Conservation (phyloP, 2,797 vertebrate species). For the Oophaga sylvatica region DNA sequence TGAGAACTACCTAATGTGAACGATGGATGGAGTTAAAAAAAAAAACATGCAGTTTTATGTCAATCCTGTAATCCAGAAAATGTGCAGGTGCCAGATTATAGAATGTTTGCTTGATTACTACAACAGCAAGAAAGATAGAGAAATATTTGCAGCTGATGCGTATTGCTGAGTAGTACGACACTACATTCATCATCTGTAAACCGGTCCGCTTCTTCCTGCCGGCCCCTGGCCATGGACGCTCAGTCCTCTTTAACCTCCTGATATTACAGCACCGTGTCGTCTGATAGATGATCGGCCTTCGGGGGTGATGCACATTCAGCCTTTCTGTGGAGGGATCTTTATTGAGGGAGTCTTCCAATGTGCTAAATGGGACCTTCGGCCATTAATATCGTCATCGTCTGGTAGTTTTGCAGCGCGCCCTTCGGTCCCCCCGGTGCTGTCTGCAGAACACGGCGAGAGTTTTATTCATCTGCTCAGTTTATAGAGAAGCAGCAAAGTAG, state of each 20-base stretch:
- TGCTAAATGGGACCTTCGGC: slow-evolving; percentile 5
- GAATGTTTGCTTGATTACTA: neutral
- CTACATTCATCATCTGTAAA: slow-evolving; percentile 30
- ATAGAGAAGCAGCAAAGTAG: neutral
- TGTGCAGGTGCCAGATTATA: neutral
- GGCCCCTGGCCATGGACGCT: neutral
- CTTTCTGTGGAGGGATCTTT: neutral
- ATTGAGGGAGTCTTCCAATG: neutral
- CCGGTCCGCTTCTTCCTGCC: neutral
- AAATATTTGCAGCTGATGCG: neutral
- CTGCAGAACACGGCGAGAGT: neutral
- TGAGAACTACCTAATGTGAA: no score
- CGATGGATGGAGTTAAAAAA: no score
- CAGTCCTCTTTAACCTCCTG: neutral
- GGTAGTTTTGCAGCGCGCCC: neutral
- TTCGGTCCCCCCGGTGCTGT: neutral
- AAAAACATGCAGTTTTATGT: no score
- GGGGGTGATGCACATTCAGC: slow-evolving; percentile 15
- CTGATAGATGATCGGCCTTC: slow-evolving; percentile 17
- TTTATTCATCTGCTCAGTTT: neutral
- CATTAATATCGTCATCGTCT: neutral
- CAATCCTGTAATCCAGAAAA: neutral
- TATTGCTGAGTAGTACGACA: neutral
- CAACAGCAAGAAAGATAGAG: neutral
- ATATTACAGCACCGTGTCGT: neutral